Conservation (phyloP, 92 coral and sea anemone species). For the Zoanthus gigantus region DNA sequence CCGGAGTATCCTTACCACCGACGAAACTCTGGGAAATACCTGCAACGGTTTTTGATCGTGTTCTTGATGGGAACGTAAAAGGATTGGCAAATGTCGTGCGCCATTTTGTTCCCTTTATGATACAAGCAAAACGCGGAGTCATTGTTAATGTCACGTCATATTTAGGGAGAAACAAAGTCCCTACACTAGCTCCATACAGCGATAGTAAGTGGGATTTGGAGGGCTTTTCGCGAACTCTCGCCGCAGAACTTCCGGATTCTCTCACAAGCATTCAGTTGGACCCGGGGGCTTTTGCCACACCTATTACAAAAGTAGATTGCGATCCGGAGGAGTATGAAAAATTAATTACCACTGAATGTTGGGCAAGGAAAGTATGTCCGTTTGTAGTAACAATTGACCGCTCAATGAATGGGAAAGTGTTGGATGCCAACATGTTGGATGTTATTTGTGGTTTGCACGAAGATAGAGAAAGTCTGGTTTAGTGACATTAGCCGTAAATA, state of each 20-base stretch:
- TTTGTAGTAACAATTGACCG: constrained; percentile 45
- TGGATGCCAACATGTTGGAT: constrained; percentile 30
- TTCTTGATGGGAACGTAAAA: constrained; percentile 48
- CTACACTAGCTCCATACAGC: constrained; percentile 37
- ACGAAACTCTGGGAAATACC: constrained; percentile 56
- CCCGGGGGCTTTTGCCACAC: constrained; percentile 53
- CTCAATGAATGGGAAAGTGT: constrained; percentile 45
- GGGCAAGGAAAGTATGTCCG: constrained; percentile 63
- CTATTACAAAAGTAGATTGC: constrained; percentile 37
- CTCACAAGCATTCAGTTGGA: constrained; percentile 49
- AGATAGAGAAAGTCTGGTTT: constrained; percentile 45
- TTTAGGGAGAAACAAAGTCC: constrained; percentile 46
- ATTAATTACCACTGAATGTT: constrained; percentile 41
- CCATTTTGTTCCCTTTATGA: constrained; percentile 55
- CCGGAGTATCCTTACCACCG: constrained; percentile 38
- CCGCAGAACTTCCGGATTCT: constrained; percentile 52
- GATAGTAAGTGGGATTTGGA: constrained; percentile 53
- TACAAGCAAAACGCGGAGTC: constrained; percentile 38
- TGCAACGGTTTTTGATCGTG: constrained; percentile 49
- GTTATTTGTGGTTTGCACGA: constrained; percentile 35
- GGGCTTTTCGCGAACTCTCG: constrained; percentile 53
- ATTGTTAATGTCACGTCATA: constrained; percentile 52
- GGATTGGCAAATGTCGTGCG: constrained; percentile 54
- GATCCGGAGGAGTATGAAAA: constrained; percentile 45
- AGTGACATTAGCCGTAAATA: not conserved